Conservation (phyloP, 1,140 invertebrate genomes). For the Melipona quadrifasciata region DNA sequence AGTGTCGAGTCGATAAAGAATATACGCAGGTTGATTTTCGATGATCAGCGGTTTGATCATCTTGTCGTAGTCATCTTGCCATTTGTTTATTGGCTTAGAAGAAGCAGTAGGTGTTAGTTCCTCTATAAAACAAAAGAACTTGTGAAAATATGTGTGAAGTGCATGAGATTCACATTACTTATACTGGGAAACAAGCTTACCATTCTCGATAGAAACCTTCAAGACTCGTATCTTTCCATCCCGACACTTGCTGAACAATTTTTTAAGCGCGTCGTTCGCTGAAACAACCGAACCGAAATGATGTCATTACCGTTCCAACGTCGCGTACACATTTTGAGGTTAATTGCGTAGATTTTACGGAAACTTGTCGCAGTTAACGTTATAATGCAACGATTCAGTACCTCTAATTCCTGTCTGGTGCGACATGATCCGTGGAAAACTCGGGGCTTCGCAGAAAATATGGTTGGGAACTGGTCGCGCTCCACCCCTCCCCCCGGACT, state of each 20-base stretch:
- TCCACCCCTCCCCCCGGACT: not conserved
- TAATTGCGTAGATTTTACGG: constrained; percentile 45
- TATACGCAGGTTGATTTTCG: constrained; percentile 95
- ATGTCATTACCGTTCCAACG: constrained; percentile 37
- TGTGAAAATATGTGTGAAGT: too few relatives aligned
- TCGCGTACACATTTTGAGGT: constrained; percentile 73
- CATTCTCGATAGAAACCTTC: constrained; percentile 93
- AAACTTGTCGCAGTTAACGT: constrained; percentile 3
- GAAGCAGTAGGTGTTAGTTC: constrained; percentile 88
- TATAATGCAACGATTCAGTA: constrained; percentile 68
- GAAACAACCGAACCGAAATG: constrained; percentile 77
- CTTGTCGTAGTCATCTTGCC: constrained; percentile 95
- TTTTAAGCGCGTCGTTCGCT: constrained; percentile 92
- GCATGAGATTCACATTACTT: not conserved
- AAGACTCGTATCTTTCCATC: constrained; percentile 90
- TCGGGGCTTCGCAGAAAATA: not conserved
- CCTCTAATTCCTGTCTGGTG: constrained; percentile 91
- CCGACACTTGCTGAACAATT: constrained; percentile 91
- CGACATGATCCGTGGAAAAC: constrained; percentile 83
- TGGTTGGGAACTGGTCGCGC: not conserved
- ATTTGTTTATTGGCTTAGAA: constrained; percentile 87
- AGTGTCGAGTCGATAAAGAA: constrained; percentile 89
- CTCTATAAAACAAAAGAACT: constrained; percentile 84
- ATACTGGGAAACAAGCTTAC: constrained; percentile 80
- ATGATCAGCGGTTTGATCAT: constrained; percentile 89